These are phyloP conservation scores for Drosophila kokeensis DNA, from an alignment of 2,888 invertebrate genomes.

Conservation along the genomic window DNA sequence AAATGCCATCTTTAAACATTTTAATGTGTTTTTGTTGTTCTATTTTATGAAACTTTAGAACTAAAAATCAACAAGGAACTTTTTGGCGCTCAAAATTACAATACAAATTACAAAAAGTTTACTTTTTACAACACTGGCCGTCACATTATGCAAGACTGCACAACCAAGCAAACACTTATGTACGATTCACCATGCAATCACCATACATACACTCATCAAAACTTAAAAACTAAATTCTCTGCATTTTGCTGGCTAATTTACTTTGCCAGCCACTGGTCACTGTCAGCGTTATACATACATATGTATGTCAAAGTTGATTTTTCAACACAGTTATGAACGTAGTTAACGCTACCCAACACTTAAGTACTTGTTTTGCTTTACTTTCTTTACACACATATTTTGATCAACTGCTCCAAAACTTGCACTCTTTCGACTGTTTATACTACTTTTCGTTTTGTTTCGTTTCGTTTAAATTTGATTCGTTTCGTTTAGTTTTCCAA, in stretches of 20 bases:
- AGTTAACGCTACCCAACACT: slow-evolving; percentile 64
- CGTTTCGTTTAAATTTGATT: slow-evolving; percentile 31
- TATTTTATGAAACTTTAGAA: slow-evolving; percentile 72
- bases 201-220: slow-evolving; percentile 41
- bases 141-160: slow-evolving; percentile 40
- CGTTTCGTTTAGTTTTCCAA: slow-evolving; percentile 52
- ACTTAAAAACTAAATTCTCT: slow-evolving; percentile 41
- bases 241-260: slow-evolving; percentile 13
- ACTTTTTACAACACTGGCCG: slow-evolving; percentile 64
- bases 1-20: slow-evolving; percentile 78
- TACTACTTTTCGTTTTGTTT: slow-evolving; percentile 7
- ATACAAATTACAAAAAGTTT: slow-evolving; percentile 74
- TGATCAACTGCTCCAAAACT: slow-evolving; percentile 83
- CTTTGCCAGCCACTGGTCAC: slow-evolving; percentile 13
- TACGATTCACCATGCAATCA: slow-evolving; percentile 26
- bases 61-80: slow-evolving; percentile 81
- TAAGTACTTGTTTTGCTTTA: slow-evolving; percentile 46
- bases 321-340: slow-evolving; percentile 34
- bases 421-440: slow-evolving; percentile 49
- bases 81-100: slow-evolving; percentile 81
- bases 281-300: slow-evolving; percentile 23
- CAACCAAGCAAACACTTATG: slow-evolving; percentile 43
- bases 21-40: slow-evolving; percentile 44
- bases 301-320: slow-evolving; percentile 35
- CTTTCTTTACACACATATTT: slow-evolving; percentile 78